Base-by-base conservation (phyloP, 2,113 vertebrate species). In the Coregonus clupeaformis region DNA sequence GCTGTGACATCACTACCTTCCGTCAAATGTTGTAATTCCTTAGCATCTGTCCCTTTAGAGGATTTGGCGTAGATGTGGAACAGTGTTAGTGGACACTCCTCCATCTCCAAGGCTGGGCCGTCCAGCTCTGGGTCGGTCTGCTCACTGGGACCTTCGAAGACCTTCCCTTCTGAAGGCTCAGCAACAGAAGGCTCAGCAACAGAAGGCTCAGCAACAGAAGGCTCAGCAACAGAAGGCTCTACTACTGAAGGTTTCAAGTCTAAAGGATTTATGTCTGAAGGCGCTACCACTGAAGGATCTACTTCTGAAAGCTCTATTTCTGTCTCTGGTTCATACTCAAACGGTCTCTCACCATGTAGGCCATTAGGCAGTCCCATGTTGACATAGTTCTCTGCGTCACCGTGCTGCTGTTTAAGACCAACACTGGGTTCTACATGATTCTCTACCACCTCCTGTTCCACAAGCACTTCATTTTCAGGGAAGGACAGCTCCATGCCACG, bases 381-480 rank as follows among this genome's bases (percentile, higher is more conserved):
- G 5, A 25, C 57, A 12, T 68, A 45, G 29, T 75, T 14, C 66
- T 59, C 67, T 3, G 62, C n/a, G 59, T 13, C 68, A 67, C 25
- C 78, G 49, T 52, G 49, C 68, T 13, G n/a, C 14, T 73, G 67
- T 24, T 64, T 18, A 6, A 59, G 22, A 16, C 64, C 42, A 6
- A 47, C 24, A 13, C 64, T 60, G 27, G 22, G 68, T 32, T 75
- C 30, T 2, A 29, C 1, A 6, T 11, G 2, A 3, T 22, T 60
- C 57, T 22, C 9, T 60, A 9, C 30, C 25, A 79, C 42, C 9
- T 83, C 84, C 36, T 72, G 74, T 3, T 77, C 18, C 4, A 89
- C 67, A 2, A 59, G 27, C n/a, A 93, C 76, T 83, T 91, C 92
- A 72, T 94, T 94, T 36, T 94, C 93, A 2, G 92, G 93, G 71